These are phyloP conservation scores for Odontophorus gujanensis DNA, from an alignment of 2,113 vertebrate genomes.

Conservation along the genomic window DNA sequence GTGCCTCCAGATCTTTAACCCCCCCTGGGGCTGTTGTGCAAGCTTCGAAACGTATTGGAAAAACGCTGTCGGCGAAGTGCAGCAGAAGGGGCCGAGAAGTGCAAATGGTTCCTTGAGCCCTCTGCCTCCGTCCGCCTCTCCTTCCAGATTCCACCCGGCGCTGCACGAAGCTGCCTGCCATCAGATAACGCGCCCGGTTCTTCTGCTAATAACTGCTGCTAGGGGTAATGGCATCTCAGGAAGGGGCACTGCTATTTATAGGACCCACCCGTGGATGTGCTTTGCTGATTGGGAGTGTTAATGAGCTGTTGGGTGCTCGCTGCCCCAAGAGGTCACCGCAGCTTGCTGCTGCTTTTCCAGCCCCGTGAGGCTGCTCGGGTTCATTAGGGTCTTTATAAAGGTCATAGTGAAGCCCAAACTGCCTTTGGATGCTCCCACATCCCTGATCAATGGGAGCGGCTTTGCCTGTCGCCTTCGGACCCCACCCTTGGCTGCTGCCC, in stretches of 20 bases:
- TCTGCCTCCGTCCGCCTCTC: background rate
- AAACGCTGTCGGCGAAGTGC: background rate
- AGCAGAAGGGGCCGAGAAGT: background rate
- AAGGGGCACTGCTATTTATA: background rate
- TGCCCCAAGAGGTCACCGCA: rapidly evolving
- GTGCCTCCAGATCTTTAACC: background rate
- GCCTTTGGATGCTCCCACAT: background rate
- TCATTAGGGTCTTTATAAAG: background rate
- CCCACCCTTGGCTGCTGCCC: background rate
- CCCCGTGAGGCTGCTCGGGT: background rate
- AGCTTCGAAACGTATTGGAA: background rate
- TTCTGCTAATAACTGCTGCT: background rate
- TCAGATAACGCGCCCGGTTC: background rate
- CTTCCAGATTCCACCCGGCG: background rate
- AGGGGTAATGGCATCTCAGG: background rate
- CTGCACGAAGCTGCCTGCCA: background rate
- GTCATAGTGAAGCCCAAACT: background rate
- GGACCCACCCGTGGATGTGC: too few relatives aligned
- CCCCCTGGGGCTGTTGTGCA: background rate
- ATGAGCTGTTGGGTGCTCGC: rapidly evolving
- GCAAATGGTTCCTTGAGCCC: background rate
- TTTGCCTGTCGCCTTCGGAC: rapidly evolving
- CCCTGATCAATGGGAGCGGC: background rate
- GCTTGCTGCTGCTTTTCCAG: background rate
- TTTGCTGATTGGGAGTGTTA: background rate